phyloP scores from a whole-genome alignment of 2,888 invertebrate species.

The Urechis unicinctus region DNA sequence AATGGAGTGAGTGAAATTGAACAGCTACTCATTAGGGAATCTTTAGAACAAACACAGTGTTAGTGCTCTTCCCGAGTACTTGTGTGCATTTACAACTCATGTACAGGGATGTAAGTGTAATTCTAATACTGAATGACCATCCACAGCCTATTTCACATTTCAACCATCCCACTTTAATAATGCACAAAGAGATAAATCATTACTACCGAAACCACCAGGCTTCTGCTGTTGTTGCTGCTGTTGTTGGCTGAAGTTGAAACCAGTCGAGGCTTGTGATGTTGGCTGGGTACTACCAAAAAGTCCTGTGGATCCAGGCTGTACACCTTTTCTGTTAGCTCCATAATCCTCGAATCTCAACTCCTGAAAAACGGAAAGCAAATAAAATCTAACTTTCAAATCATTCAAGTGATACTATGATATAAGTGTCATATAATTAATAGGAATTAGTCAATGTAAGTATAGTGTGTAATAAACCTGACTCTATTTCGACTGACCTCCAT shows the following conservation, averaged over 20 bases:
- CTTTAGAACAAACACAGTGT: no score
- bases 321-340: slow-evolving; percentile 79
- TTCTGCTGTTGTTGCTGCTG: neutral
- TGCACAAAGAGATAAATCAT: no score
- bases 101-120: no score
- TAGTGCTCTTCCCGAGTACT: no score
- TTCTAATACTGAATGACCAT: no score
- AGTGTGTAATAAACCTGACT: neutral
- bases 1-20: no score
- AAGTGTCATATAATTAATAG: neutral
- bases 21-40: no score
- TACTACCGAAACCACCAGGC: slow-evolving; percentile 2
- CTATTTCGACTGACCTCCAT: slow-evolving; percentile 63
- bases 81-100: no score
- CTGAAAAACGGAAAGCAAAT: slow-evolving; percentile 30
- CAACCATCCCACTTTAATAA: no score
- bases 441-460: neutral
- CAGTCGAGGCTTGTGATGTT: slow-evolving; percentile 21
- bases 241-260: slow-evolving; percentile 8
- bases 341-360: slow-evolving; percentile 93
- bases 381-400: neutral
- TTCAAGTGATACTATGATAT: no score
- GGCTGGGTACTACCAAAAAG: slow-evolving; percentile 23
- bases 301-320: slow-evolving; percentile 11
- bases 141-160: no score